Conservation (phyloP, 2,888 invertebrate species). For the Pseudeuparius sepicola region DNA sequence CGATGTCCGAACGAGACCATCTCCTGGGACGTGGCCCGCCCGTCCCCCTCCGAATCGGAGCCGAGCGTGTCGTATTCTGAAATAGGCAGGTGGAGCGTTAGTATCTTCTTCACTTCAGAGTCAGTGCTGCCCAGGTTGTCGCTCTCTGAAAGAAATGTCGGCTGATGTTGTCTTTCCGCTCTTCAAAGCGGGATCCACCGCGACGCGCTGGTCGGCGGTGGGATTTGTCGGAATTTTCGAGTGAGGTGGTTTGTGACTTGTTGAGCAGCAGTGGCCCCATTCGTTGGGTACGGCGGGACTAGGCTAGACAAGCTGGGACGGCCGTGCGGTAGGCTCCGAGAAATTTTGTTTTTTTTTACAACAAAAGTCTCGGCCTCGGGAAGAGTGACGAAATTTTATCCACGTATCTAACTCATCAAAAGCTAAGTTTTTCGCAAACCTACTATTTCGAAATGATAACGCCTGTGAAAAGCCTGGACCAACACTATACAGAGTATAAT, state of each 20-base stretch:
- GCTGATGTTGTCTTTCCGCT: not conserved
- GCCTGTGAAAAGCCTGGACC: no score
- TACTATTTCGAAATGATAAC: no score
- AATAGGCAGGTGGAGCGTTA: slow-evolving; percentile 87
- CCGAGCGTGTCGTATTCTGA: slow-evolving; percentile 84
- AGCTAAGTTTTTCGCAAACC: no score
- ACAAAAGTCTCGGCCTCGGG: no score
- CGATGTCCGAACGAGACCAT: slow-evolving; percentile 44
- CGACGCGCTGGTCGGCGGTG: not conserved
- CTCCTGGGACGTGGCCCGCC: slow-evolving; percentile 52
- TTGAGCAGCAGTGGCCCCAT: slow-evolving; percentile 33
- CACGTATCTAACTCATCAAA: no score
- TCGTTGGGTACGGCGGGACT: no score
- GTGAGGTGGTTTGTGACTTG: slow-evolving; percentile 5
- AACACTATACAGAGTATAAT: no score
- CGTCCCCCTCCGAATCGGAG: slow-evolving; percentile 71
- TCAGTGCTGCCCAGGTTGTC: slow-evolving; percentile 92
- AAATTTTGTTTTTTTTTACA: no score
- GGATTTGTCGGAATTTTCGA: slow-evolving; percentile 6
- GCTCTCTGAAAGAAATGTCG: slow-evolving; percentile 58
- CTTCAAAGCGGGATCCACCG: not conserved
- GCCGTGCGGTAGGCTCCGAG: no score
- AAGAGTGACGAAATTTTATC: no score
- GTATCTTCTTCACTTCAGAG: slow-evolving; percentile 88
- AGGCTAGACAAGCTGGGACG: no score